Conservation (phyloP, 2,797 vertebrate species). For the Chanos chanos region DNA sequence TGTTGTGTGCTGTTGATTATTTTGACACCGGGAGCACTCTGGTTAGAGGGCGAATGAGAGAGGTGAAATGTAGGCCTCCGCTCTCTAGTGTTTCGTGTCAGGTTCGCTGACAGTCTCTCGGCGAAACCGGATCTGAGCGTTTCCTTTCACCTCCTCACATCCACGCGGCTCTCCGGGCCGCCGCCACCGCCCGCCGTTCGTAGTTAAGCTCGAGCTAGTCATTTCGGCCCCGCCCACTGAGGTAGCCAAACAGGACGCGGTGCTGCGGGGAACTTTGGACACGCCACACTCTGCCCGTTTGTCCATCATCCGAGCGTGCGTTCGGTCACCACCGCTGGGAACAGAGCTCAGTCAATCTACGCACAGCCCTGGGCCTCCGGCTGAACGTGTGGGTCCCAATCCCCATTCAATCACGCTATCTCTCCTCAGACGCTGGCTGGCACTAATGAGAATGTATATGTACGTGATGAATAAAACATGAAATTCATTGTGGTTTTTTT, state of each 20-base stretch:
- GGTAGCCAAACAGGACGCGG: background rate
- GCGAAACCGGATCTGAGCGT: no score
- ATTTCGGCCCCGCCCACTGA: background rate
- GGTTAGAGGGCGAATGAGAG: slow-evolving; percentile 8
- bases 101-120: no score
- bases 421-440: slow-evolving; percentile 32
- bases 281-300: background rate
- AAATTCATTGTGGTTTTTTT: slow-evolving; percentile 50
- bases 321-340: slow-evolving; percentile 47
- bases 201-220: no score
- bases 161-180: no score
- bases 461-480: slow-evolving; percentile 57
- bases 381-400: background rate
- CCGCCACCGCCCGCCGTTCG: no score
- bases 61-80: slow-evolving; percentile 14
- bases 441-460: slow-evolving; percentile 58
- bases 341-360: slow-evolving; percentile 53
- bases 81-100: no score
- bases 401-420: slow-evolving; percentile 42
- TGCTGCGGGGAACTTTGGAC: background rate
- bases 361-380: slow-evolving; percentile 44
- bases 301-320: slow-evolving; percentile 35
- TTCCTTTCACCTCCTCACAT: no score
- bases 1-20: slow-evolving; percentile 31
- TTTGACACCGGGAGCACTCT: slow-evolving; percentile 22